These are phyloP conservation scores for Tetraodon nigroviridis DNA, from an alignment of 2,113 vertebrate genomes.

Conservation along the genomic window DNA sequence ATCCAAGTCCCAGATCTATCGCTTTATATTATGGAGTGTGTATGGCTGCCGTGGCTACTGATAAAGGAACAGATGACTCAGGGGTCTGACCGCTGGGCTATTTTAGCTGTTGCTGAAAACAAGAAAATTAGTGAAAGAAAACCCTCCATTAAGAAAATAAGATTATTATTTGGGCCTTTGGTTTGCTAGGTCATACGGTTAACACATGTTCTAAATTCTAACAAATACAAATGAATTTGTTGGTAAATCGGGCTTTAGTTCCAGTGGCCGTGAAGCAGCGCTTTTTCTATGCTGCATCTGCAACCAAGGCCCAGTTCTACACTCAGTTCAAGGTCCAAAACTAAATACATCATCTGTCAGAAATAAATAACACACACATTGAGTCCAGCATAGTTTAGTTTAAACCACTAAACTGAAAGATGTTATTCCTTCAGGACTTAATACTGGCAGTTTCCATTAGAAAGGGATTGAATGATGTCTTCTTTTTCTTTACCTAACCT, in stretches of 20 bases:
- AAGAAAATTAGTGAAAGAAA: too few relatives aligned
- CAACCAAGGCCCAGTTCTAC: conserved; percentile 12
- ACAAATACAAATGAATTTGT: not conserved
- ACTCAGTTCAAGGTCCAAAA: conserved; percentile 22
- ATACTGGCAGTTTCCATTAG: not conserved
- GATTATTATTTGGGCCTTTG: too few relatives aligned
- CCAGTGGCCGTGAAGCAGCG: conserved; percentile 23
- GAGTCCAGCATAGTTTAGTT: conserved; percentile 16
- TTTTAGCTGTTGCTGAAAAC: too few relatives aligned
- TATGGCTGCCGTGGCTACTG: not conserved
- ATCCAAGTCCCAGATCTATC: conserved; percentile 26
- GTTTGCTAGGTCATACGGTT: too few relatives aligned
- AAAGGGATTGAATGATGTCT: conserved; percentile 9
- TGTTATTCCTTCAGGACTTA: conserved; percentile 18
- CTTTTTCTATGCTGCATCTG: conserved; percentile 19
- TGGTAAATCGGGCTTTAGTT: conserved; percentile 32
- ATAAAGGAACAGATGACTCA: conserved; percentile 4
- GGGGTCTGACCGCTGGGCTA: too few relatives aligned
- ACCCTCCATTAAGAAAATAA: too few relatives aligned
- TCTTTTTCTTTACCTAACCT: conserved; percentile 2
- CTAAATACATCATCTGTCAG: conserved; percentile 22
- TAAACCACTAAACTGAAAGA: conserved; percentile 15
- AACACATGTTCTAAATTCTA: too few relatives aligned
- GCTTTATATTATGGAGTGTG: conserved; percentile 4
- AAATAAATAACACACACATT: conserved; percentile 11